Percentiles rank a stretch among this genome's conserved stretches.
phyloP scores from a whole-genome alignment of 1,140 invertebrate genomes.

The Drosophila albomicans region DNA sequence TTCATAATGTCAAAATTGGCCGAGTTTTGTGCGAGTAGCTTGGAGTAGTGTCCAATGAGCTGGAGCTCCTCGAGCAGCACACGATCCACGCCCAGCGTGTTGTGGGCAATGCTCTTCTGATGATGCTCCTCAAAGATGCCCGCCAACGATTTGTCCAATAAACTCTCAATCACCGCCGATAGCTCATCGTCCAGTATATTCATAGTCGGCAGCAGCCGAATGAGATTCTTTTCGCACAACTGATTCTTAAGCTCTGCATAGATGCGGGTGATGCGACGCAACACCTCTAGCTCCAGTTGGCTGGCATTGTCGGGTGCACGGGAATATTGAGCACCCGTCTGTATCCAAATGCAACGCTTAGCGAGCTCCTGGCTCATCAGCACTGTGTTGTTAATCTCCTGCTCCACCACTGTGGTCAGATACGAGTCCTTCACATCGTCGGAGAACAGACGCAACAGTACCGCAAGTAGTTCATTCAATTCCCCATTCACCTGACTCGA shows the following conservation, averaged over 20 bases:
- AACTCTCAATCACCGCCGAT: conserved; percentile 86
- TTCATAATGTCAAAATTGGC: conserved; percentile 85
- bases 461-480: conserved; percentile 88
- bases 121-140: conserved; percentile 87
- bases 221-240: conserved; percentile 88
- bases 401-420: conserved; percentile 91
- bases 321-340: conserved; percentile 86
- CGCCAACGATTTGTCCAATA: conserved; percentile 85
- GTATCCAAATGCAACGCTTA: conserved; percentile 90
- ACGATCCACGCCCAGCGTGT: conserved; percentile 83
- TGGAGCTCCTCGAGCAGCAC: conserved; percentile 85
- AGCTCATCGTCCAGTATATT: conserved; percentile 88
- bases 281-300: conserved; percentile 86
- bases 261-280: conserved; percentile 88
- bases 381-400: conserved; percentile 92
- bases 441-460: conserved; percentile 89
- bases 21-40: conserved; percentile 81
- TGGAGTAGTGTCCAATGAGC: conserved; percentile 89
- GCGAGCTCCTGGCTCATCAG: conserved; percentile 91
- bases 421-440: conserved; percentile 91
- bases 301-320: conserved; percentile 85
- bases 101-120: conserved; percentile 82
- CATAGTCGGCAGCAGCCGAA: conserved; percentile 88
- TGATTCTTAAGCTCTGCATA: conserved; percentile 90
- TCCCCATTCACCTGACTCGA: conserved; percentile 86